Evolutionary conservation across 2,888 invertebrate species (phyloP).

Genomic region (Oscheius sp.): DNA sequence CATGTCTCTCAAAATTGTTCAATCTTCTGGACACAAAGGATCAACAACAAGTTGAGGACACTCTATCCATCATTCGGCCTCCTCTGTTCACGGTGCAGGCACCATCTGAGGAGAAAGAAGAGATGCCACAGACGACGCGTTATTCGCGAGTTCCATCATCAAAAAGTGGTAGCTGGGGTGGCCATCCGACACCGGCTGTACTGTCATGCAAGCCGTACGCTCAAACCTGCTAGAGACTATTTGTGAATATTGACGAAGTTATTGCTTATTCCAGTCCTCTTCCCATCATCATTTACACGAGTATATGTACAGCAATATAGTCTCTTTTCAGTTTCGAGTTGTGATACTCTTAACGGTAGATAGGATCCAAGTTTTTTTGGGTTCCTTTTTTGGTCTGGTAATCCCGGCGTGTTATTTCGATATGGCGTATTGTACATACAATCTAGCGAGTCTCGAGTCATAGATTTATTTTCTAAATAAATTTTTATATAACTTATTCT

Average conservation of each 20-base stretch:
- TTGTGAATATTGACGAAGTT: not conserved
- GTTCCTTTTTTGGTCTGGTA: constrained; percentile 18
- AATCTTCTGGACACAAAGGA: constrained; percentile 53
- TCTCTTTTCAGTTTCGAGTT: constrained; percentile 12
- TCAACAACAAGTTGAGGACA: constrained; percentile 46
- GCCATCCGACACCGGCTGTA: constrained; percentile 61
- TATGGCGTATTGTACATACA: constrained; percentile 17
- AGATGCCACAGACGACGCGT: not conserved
- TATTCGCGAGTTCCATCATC: constrained; percentile 58
- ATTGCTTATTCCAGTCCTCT: not conserved
- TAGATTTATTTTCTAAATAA: constrained; percentile 6
- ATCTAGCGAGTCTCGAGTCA: not conserved
- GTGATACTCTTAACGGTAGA: constrained; percentile 5
- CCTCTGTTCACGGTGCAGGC: constrained; percentile 15
- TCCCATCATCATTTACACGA: constrained; percentile 19
- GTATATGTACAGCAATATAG: constrained; percentile 9
- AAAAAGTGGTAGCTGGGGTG: constrained; percentile 68
- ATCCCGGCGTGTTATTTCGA: constrained; percentile 17
- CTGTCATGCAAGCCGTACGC: constrained; percentile 61
- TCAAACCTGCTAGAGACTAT: constrained; percentile 54
- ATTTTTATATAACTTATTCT: not conserved
- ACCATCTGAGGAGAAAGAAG: constrained; percentile 11
- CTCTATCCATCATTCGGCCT: constrained; percentile 26
- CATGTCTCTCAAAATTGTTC: constrained; percentile 49
- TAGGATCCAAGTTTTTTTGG: constrained; percentile 1